Percentiles rank a stretch among this genome's conserved stretches.
phyloP scores from a whole-genome alignment of 2,888 invertebrate genomes.

The Ypsolopha sequella region DNA sequence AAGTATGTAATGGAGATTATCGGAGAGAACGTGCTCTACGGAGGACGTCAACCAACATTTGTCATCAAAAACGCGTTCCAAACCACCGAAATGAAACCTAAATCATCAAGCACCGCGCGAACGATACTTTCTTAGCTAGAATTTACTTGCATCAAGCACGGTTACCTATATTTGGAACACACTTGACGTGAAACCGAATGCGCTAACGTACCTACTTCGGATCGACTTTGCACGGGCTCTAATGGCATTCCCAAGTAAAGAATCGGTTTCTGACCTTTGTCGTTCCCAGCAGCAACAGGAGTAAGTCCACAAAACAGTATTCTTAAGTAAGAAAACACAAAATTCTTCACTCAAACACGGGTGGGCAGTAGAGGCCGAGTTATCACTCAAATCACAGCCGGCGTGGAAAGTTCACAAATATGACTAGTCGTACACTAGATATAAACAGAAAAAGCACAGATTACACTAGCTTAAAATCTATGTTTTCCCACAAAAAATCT shows the following conservation, averaged over 20 bases:
- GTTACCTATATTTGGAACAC: slow-evolving; percentile 55
- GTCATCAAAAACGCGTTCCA: slow-evolving; percentile 7
- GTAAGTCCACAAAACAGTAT: slow-evolving; percentile 37
- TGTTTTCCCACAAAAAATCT: slow-evolving; percentile 57
- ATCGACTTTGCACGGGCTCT: neutral
- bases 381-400: slow-evolving; percentile 61
- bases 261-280: slow-evolving; percentile 38
- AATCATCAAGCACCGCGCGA: neutral
- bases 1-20: too few species aligned
- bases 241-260: slow-evolving; percentile 10
- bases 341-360: slow-evolving; percentile 53
- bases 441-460: slow-evolving; percentile 64
- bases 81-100: slow-evolving; percentile 17
- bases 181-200: slow-evolving; percentile 16
- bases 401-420: slow-evolving; percentile 55
- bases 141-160: slow-evolving; percentile 11
- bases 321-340: slow-evolving; percentile 56
- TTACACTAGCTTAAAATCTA: slow-evolving; percentile 66
- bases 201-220: neutral
- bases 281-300: slow-evolving; percentile 30
- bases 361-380: slow-evolving; percentile 54
- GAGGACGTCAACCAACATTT: too few species aligned
- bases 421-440: slow-evolving; percentile 56
- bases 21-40: too few species aligned
- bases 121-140: neutral